Conservation (phyloP, 1,140 invertebrate genomes). For the Telenomus remus region DNA sequence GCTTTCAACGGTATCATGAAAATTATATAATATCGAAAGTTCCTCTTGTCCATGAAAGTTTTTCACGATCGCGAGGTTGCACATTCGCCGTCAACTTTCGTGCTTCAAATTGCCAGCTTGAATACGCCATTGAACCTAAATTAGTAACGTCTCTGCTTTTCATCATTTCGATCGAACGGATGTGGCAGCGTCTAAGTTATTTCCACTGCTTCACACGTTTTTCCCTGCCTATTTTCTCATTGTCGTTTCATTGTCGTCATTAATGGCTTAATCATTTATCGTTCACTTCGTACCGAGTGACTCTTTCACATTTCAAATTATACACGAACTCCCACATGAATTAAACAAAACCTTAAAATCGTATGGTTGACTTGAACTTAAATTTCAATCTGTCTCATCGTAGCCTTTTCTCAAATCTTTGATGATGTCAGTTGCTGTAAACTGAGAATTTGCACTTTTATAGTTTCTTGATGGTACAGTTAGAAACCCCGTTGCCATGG, state of each 20-base stretch:
- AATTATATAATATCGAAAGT: constrained; percentile 56
- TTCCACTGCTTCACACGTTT: neutral
- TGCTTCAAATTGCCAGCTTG: constrained; percentile 40
- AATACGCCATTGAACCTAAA: constrained; percentile 41
- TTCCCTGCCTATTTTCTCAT: neutral
- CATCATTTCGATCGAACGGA: constrained; percentile 18
- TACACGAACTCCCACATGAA: too few species aligned
- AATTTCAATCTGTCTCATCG: too few species aligned
- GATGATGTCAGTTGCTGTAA: too few species aligned
- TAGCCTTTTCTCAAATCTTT: too few species aligned
- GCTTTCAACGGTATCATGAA: constrained; percentile 54
- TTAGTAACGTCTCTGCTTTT: constrained; percentile 46
- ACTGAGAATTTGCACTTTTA: too few species aligned
- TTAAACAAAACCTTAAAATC: too few species aligned
- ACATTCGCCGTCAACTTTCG: constrained; percentile 40
- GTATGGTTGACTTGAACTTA: too few species aligned
- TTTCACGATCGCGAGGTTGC: constrained; percentile 23
- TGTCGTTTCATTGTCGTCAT: neutral
- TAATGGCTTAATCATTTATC: too few species aligned
- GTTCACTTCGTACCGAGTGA: too few species aligned
- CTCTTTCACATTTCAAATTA: too few species aligned
- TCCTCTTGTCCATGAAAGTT: constrained; percentile 50
- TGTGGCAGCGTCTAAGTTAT: neutral
- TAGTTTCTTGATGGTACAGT: too few species aligned
- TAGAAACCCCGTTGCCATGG: too few species aligned